phyloP scores from a whole-genome alignment of 2,797 vertebrate species.

The Spatula versicolor region DNA sequence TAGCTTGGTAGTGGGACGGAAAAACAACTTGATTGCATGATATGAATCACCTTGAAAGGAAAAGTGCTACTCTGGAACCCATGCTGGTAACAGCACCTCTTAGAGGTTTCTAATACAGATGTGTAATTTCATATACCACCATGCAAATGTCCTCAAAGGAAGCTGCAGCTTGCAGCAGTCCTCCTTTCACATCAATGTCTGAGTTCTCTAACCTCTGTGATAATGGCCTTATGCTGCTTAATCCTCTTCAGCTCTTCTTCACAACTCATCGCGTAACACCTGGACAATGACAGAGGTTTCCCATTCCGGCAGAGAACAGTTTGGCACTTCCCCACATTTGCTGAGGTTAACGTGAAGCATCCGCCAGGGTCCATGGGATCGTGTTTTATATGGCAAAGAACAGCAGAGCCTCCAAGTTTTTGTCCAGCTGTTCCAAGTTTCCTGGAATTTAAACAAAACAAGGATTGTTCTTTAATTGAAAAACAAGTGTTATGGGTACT shows the following conservation, averaged over 20 bases:
- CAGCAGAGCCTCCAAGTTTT: conserved; percentile 94
- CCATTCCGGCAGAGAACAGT: conserved; percentile 92
- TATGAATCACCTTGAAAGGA: background rate
- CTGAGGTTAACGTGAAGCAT: conserved; percentile 93
- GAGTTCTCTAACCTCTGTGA: conserved; percentile 89
- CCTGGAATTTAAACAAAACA: conserved; percentile 75
- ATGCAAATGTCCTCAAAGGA: background rate
- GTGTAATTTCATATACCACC: background rate
- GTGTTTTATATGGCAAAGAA: conserved; percentile 95
- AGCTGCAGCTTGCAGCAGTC: background rate
- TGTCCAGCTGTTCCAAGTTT: conserved; percentile 97
- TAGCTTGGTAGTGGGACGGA: background rate
- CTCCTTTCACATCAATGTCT: background rate
- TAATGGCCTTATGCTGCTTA: conserved; percentile 91
- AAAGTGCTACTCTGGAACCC: background rate
- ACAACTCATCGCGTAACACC: conserved; percentile 87
- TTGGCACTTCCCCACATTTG: conserved; percentile 93
- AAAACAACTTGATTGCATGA: background rate
- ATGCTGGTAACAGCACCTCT: background rate
- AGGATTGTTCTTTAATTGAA: background rate
- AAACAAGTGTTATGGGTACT: background rate
- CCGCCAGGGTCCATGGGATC: conserved; percentile 90
- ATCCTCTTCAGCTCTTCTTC: conserved; percentile 91
- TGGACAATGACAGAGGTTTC: conserved; percentile 90
- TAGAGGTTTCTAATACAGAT: background rate